Evolutionary conservation across 1,140 invertebrate species (phyloP).

Genomic region (Chionoecetes opilio): DNA sequence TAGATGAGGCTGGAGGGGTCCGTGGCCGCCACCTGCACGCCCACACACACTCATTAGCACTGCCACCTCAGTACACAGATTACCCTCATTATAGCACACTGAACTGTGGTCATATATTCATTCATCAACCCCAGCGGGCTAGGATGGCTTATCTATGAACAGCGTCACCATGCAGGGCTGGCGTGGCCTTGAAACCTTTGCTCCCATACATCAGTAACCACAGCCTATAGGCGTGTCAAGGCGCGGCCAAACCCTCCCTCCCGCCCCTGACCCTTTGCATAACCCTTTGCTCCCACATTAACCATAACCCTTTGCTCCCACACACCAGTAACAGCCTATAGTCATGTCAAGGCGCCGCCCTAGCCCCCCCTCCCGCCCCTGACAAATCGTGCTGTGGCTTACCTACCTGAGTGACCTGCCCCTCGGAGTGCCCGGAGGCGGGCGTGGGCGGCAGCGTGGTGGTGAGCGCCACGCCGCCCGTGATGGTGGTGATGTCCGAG

Average conservation of each 20-base stretch:
- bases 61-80: neutral
- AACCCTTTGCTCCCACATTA: no score
- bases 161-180: neutral
- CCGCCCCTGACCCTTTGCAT: no score
- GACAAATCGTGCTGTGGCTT: neutral
- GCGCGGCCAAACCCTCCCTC: neutral
- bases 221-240: neutral
- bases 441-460: conserved; percentile 55
- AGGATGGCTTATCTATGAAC: neutral
- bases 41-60: neutral
- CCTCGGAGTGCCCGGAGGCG: conserved; percentile 41
- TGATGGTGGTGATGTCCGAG: conserved; percentile 68
- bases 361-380: no score
- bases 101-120: neutral
- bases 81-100: neutral
- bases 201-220: neutral
- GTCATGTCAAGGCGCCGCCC: neutral
- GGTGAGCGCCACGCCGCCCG: conserved; percentile 48
- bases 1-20: conserved; percentile 58
- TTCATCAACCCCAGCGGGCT: no score
- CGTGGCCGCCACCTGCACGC: conserved; percentile 51
- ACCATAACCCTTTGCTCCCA: no score
- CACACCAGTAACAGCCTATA: neutral
- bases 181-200: neutral
- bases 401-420: conserved; percentile 54